A percentile compares a stretch with the other conserved stretches of the same genome.
Conservation (phyloP, 1,140 invertebrate species). For the Micrasema minimum region DNA sequence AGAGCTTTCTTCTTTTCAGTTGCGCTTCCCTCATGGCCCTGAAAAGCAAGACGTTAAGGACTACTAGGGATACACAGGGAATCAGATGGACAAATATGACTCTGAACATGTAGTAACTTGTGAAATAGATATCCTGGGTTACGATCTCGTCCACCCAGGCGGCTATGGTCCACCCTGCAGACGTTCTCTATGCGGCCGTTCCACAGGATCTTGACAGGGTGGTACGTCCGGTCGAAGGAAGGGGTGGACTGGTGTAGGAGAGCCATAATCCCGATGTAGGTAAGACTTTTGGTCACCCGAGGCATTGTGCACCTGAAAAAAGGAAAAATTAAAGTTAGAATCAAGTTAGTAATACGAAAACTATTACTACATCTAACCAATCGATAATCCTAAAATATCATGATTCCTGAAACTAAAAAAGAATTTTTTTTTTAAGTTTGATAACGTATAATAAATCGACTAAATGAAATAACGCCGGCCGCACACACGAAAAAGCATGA, state of each 20-base stretch:
- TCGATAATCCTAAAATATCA: too few species aligned
- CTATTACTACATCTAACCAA: too few species aligned
- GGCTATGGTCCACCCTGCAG: constrained; percentile 69
- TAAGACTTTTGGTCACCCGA: constrained; percentile 80
- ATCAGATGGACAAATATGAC: constrained; percentile 91
- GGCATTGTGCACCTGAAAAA: constrained; percentile 80
- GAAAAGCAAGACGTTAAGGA: constrained; percentile 90
- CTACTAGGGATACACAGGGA: constrained; percentile 88
- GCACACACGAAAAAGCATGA: too few species aligned
- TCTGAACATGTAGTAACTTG: constrained; percentile 84
- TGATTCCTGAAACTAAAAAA: too few species aligned
- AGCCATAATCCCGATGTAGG: constrained; percentile 79
- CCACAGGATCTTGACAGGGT: constrained; percentile 71
- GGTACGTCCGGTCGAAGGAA: constrained; percentile 76
- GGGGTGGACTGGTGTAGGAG: constrained; percentile 82
- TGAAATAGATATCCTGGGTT: constrained; percentile 79
- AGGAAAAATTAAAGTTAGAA: constrained; percentile 1
- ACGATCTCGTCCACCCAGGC: constrained; percentile 74
- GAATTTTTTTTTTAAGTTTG: too few species aligned
- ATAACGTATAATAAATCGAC: too few species aligned
- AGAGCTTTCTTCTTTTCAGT: constrained; percentile 79
- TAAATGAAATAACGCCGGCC: too few species aligned
- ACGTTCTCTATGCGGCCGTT: constrained; percentile 70
- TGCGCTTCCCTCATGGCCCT: constrained; percentile 85
- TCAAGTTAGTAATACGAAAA: too few species aligned